Evolutionary conservation across 92 coral and sea anemone species (phyloP), one percentile per base, ranked within the genome.

Genomic region (Nematostella vectensis): DNA sequence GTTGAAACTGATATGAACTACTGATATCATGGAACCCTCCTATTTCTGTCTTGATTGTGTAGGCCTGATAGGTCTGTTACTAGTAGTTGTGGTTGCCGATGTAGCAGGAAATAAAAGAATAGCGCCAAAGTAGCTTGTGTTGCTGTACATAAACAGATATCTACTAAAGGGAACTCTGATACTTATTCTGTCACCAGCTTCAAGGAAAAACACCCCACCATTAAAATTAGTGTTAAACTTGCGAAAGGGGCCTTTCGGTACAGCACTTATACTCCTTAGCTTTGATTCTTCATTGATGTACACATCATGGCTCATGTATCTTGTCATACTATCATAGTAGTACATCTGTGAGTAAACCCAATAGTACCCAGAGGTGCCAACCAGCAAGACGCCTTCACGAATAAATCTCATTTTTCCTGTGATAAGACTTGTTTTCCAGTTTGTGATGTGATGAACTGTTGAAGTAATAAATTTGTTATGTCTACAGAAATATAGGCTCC

Each of bases 201-300:
- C 57, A 11, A 93, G 80, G 9, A 49, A 59, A 48, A 93, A 93
- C 27, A 93, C 94, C 1, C 96, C 99, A 40, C 99, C 96, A 21
- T 87, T 79, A 64, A 82, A 93, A 59, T 93, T 93, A 0, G 99
- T 87, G 71, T 82, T 80, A 75, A 74, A 93, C 47, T 82, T 93
- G 50, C 72, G 72, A 2, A 33, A 68, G 61, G 59, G 57, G 67
- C 72, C 73, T 33, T 6, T 6, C 2, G 77, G 83, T 4, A 77
- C 81, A 55, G 93, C 87, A 22, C 94, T 82, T 54, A 87, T 52
- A 33, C 99, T 88, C 67, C 79, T 70, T 74, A 93, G 66, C 42
- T 69, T 70, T 0, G 75, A 76, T 0, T 40, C 56, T 48, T 84
- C 94, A 51, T 93, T 84, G 53, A 87, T 79, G 70, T 78, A 75